Conservation (phyloP, 2,113 vertebrate genomes). For the Eulemur rufifrons region DNA sequence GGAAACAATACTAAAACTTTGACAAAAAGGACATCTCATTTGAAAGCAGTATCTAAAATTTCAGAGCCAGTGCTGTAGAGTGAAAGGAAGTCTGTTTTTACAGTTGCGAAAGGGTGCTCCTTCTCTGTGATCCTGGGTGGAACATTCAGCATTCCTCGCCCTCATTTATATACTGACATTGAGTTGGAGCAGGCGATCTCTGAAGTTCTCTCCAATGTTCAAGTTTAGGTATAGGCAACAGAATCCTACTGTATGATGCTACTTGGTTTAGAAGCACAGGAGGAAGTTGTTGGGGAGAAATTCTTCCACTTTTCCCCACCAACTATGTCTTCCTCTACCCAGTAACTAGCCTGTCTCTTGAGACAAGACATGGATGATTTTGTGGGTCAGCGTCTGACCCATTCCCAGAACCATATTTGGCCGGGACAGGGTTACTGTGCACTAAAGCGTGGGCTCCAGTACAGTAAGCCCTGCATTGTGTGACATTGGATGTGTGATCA, state of each 20-base stretch:
- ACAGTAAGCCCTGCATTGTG: neutral
- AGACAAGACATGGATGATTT: neutral
- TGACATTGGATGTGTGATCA: neutral
- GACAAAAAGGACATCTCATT: neutral
- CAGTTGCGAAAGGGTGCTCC: neutral
- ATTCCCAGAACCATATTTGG: neutral
- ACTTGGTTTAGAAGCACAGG: neutral
- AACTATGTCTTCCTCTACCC: neutral
- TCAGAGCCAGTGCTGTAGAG: accelerated
- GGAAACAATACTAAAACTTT: neutral
- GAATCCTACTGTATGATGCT: neutral
- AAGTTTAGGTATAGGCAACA: neutral
- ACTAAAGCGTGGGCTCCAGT: accelerated
- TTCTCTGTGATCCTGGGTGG: neutral
- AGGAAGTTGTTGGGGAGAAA: neutral
- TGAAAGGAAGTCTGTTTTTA: neutral
- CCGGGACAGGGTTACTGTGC: too few species aligned
- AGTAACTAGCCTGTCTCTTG: neutral
- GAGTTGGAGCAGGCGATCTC: neutral
- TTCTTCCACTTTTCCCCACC: neutral
- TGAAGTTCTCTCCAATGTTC: neutral
- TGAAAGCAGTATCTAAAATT: neutral
- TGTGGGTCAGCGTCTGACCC: neutral
- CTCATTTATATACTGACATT: neutral
- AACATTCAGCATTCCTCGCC: neutral